Evolutionary conservation across 1,140 invertebrate genomes (phyloP).

Genomic region (Spodoptera frugiperda): DNA sequence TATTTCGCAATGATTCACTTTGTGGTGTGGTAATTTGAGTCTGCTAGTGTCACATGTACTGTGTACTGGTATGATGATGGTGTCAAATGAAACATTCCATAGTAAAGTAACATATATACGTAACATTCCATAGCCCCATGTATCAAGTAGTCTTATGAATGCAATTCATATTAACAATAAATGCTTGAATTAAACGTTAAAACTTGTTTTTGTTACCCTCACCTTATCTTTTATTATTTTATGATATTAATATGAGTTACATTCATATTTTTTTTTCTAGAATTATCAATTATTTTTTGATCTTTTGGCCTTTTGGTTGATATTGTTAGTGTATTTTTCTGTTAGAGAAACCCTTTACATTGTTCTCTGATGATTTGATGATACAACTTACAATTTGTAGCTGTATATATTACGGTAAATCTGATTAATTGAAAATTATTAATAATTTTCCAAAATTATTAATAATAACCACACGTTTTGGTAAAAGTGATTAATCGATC

Average conservation of each 20-base stretch:
- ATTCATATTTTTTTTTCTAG: constrained; percentile 71
- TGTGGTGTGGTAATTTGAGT: constrained; percentile 7
- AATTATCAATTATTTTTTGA: constrained; percentile 31
- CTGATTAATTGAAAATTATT: too few relatives aligned
- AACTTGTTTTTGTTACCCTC: constrained; percentile 66
- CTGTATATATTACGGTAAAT: too few relatives aligned
- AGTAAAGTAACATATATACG: constrained; percentile 26
- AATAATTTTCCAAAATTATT: too few relatives aligned
- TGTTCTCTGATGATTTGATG: too few relatives aligned
- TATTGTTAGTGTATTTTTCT: background rate
- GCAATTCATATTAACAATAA: constrained; percentile 84
- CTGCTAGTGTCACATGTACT: background rate
- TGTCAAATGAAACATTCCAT: constrained; percentile 24
- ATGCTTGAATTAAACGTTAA: constrained; percentile 64
- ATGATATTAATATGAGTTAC: constrained; percentile 77
- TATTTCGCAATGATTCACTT: background rate
- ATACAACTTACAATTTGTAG: too few relatives aligned
- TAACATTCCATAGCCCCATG: constrained; percentile 40
- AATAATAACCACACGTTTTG: too few relatives aligned
- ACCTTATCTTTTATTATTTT: constrained; percentile 55
- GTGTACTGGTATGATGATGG: background rate
- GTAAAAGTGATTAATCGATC: too few relatives aligned
- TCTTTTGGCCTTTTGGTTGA: constrained; percentile 17
- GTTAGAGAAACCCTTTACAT: background rate
- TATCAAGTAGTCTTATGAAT: constrained; percentile 69